These are phyloP conservation scores for Strigamia maritima DNA, from an alignment of 2,888 invertebrate species.

Conservation along the genomic window DNA sequence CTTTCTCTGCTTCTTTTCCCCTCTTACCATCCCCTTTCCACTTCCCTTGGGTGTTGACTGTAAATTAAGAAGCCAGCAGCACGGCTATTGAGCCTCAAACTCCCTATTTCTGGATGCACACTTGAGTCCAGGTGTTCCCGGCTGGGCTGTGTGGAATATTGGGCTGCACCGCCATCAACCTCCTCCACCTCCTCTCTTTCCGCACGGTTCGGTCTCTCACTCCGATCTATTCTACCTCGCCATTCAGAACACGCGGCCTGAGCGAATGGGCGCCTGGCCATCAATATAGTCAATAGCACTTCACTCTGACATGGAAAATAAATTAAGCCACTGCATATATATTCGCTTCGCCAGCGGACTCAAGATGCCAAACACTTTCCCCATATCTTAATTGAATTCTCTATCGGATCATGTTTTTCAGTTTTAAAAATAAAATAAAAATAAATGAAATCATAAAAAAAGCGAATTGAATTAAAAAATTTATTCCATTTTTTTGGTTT, in stretches of 20 bases:
- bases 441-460: background rate
- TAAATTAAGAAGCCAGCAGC: slow-evolving; percentile 34
- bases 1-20: slow-evolving; percentile 25
- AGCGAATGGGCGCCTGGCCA: slow-evolving; percentile 36
- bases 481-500: background rate
- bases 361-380: slow-evolving; percentile 27
- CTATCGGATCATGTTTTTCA: background rate
- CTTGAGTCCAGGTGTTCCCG: slow-evolving; percentile 33
- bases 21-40: slow-evolving; percentile 21
- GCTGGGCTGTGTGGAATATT: slow-evolving; percentile 34
- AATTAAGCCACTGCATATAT: slow-evolving; percentile 36
- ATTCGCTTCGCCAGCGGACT: slow-evolving; percentile 28
- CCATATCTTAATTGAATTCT: slow-evolving; percentile 30
- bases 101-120: slow-evolving; percentile 34
- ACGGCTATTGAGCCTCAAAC: slow-evolving; percentile 34
- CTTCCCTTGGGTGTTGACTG: slow-evolving; percentile 32
- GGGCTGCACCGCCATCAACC: slow-evolving; percentile 27
- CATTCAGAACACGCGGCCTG: slow-evolving; percentile 34
- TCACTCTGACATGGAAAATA: slow-evolving; percentile 38
- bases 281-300: slow-evolving; percentile 39
- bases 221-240: slow-evolving; percentile 34
- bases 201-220: slow-evolving; percentile 31
- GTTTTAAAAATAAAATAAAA: background rate
- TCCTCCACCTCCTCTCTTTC: slow-evolving; percentile 30
- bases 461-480: background rate